Evolutionary conservation across 2,888 invertebrate genomes (phyloP), one percentile per base, ranked within the genome.

Genomic region (Eupithecia vulgata): DNA sequence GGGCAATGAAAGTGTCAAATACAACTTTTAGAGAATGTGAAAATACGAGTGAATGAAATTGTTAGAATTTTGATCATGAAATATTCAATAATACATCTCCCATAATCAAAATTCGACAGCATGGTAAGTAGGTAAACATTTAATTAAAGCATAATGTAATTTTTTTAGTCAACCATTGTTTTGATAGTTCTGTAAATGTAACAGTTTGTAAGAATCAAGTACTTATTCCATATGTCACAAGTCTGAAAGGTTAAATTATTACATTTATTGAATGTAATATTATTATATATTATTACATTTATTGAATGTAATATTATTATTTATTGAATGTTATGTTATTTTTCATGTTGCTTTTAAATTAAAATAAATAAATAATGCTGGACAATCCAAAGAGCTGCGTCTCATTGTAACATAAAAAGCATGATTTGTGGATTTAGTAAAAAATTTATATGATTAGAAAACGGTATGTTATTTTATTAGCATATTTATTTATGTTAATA

Each of bases 391-490:
- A 17, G 7, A 48, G n/a, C 48, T n/a, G n/a, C n/a, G n/a, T n/a
- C 8, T n/a, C 8, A 30, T 30, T 30, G 4, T n/a, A 48, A 48
- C 5, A 4, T 48, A 48, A 8, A n/a, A 8, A 48, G 48, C 48
- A 48, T 48, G 48, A n/a, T 17, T 45, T 45, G 8, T n/a, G n/a
- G n/a, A 52, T 52, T 21, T 52, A 52, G 21, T 0, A 52, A 21
- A 21, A 3, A 52, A 10, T 21, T 3, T 10, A 52, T 10, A 10
- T 10, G 4, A 10, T 21, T 52, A 52, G 48, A n/a, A n/a, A 17
- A 45, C 6, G 45, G 12, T n/a, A 52, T 12, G 13, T n/a, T n/a
- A 13, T 40, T 57, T 74, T 70, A 73, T 34, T 81, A 84, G 78
- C 76, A 59, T 5, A 76, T 80, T 73, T 74, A n/a, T n/a, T n/a